Evolutionary conservation across 2,888 invertebrate species (phyloP), one percentile per base, ranked within the genome.

Genomic region (Melinaea marsaeus): DNA sequence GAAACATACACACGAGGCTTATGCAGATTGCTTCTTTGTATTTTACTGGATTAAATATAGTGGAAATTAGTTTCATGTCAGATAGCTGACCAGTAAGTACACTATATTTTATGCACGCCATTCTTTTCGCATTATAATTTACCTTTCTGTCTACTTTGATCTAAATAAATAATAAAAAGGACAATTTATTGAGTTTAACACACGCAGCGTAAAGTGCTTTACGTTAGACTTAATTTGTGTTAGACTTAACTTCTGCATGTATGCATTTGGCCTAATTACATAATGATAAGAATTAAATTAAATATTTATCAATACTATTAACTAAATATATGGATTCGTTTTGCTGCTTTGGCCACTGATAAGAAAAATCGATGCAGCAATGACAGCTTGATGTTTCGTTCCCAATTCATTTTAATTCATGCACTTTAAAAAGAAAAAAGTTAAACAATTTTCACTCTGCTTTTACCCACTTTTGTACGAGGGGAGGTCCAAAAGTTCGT

Each of bases 1-100:
- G 88, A 81, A 88, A 87, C 87, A 88, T 88, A 88, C 86, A 86
- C 82, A 77, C 81, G 86, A 88, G 89, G 88, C 88, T 90, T 90
- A 90, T 90, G 88, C 84, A 89, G 89, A 90, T 90, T 88, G 80
- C 88, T 89, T 85, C 87, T 90, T 90, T 90, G 87, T 89, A 85
- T 85, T 88, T 88, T 77, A 77, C 82, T 78, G 88, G 88, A 89
- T 90, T 90, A 90, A 90, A 88, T 88, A 89, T 88, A 88, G 90
- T 81, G 81, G 85, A 81, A 88, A 89, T 89, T 90, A 89, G 88
- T 90, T 87, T 83, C 85, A 81, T 86, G 89, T 88, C 88, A 88
- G 86, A 86, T 86, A 88, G 84, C 84, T 83, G 77, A 79, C 74
- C 75, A 71, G 76, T 76, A 76, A 32, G 76, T 74, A 79, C 80